Evolutionary conservation across 2,113 vertebrate species (phyloP).

Genomic region (Arizona elegans): DNA sequence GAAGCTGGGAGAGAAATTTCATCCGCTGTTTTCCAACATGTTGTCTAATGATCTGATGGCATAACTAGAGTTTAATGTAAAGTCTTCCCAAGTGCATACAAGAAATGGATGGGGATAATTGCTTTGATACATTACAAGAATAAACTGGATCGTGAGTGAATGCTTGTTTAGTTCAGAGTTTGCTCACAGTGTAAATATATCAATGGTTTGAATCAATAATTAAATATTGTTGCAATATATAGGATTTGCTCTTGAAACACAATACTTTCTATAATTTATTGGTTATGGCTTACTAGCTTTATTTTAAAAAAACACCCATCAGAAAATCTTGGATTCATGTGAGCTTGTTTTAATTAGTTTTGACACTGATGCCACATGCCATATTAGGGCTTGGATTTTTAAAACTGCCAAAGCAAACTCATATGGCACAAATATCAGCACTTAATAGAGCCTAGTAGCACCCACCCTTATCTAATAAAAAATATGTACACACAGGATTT

Average conservation of each 20-base stretch:
- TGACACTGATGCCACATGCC: background rate
- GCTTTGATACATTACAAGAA: constrained; percentile 53
- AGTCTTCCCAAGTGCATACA: constrained; percentile 29
- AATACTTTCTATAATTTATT: background rate
- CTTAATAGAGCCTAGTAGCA: background rate
- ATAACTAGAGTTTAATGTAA: constrained; percentile 16
- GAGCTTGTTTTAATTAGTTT: background rate
- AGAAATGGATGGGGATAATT: constrained; percentile 42
- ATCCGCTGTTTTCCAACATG: constrained; percentile 36
- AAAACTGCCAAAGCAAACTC: background rate
- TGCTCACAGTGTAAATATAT: constrained; percentile 18
- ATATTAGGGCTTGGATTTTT: background rate
- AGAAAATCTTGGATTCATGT: background rate
- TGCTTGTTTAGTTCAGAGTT: background rate
- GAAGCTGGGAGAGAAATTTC: background rate
- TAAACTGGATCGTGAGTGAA: constrained; percentile 18
- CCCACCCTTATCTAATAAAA: background rate
- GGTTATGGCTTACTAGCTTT: background rate
- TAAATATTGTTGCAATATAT: background rate
- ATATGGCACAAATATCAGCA: background rate
- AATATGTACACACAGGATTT: background rate
- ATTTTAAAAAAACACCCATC: background rate
- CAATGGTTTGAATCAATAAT: constrained; percentile 36
- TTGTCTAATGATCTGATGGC: constrained; percentile 41
- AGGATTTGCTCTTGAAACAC: background rate